A percentile compares a stretch with the other conserved stretches of the same genome.
Evolutionary conservation across 2,113 vertebrate genomes (phyloP).

Genomic region (Rafetus swinhoei): DNA sequence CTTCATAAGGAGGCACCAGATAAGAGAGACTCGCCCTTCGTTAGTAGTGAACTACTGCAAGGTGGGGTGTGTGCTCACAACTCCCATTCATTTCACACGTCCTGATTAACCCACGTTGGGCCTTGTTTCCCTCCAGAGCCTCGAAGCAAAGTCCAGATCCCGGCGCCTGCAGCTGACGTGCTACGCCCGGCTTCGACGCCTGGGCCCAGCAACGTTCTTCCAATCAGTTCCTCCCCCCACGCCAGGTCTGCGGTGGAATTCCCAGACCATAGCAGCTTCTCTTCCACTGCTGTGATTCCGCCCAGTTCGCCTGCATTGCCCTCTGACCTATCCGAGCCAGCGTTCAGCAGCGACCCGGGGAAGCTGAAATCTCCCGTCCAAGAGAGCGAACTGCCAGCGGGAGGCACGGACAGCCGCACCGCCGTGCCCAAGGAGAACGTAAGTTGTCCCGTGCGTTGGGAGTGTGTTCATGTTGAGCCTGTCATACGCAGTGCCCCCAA

Average conservation of each 20-base stretch:
- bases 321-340: background rate
- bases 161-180: no score
- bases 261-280: background rate
- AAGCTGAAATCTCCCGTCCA: background rate
- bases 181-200: fast-evolving
- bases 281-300: background rate
- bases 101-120: background rate
- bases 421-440: background rate
- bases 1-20: background rate
- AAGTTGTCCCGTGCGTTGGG: background rate
- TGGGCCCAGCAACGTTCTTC: background rate
- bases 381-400: background rate
- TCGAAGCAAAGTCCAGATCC: background rate
- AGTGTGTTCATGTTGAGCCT: background rate
- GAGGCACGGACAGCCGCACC: fast-evolving
- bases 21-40: background rate
- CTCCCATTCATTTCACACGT: background rate
- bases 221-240: fast-evolving
- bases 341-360: background rate
- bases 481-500: background rate
- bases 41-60: background rate
- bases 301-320: background rate
- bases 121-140: background rate
- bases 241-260: fast-evolving
- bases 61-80: no score